Base-by-base conservation (phyloP, 23 tunicate genomes). In the Ciona savignyi region DNA sequence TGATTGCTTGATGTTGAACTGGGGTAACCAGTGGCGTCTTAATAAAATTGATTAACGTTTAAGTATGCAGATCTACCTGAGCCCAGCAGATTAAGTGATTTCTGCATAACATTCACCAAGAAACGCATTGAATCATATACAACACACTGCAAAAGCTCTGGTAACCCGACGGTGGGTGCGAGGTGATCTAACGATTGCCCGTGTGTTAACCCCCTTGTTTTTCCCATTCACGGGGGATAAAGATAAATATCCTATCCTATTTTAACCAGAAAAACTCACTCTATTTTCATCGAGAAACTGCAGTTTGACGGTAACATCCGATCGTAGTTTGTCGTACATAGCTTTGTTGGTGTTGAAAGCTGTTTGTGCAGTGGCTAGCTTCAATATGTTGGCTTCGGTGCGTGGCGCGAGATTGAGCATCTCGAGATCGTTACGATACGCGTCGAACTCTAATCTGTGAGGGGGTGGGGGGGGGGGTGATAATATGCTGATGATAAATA, bases 221-320 rank as follows among this genome's bases (percentile, higher is more conserved):
- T n/a, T n/a, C n/a, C n/a, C n/a, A n/a, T n/a, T n/a, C n/a, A n/a
- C n/a, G n/a, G n/a, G n/a, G n/a, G n/a, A n/a, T n/a, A n/a, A n/a
- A n/a, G n/a, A n/a, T n/a, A n/a, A n/a, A n/a, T n/a, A n/a, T n/a
- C n/a, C n/a, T n/a, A n/a, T n/a, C n/a, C n/a, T n/a, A n/a, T n/a
- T n/a, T n/a, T n/a, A n/a, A n/a, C n/a, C n/a, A n/a, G n/a, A n/a
- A n/a, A n/a, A 34, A 85, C 84, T 70, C 20, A 88, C 88, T 51
- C 98, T 61, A 68, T 93, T 93, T 70, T 93, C 98, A 61, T 93
- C 94, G 68, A 93, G 80, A 64, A 93, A 93, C 85, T 93, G 93
- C 60, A 93, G 72, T 60, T 93, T 93, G 4, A 93, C 98, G 30
- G 61, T 75, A 1, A 93, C 98, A 68, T 93, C 98, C 2, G 56